phyloP scores from a whole-genome alignment of 2,888 invertebrate genomes.

The Cephus sareptanus region DNA sequence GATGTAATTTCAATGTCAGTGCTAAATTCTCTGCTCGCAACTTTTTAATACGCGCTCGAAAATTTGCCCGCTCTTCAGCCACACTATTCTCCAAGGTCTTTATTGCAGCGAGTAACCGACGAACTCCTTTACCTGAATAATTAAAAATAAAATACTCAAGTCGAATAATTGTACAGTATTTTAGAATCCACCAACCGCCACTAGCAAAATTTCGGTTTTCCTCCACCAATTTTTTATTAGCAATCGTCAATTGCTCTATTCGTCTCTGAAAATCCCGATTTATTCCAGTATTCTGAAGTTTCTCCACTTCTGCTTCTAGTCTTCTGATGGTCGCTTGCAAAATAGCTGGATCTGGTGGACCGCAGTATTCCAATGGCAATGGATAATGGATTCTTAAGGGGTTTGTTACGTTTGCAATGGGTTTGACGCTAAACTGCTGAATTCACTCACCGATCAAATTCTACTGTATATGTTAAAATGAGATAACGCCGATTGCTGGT shows the following conservation, averaged over 20 bases:
- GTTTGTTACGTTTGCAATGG: conserved; percentile 30
- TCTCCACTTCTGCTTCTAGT: conserved; percentile 66
- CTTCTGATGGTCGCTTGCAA: conserved; percentile 68
- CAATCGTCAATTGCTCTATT: conserved; percentile 43
- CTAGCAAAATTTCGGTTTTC: conserved; percentile 44
- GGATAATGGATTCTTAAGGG: conserved; percentile 68
- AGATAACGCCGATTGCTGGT: conserved; percentile 67
- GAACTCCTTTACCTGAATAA: conserved; percentile 41
- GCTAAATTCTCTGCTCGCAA: conserved; percentile 62
- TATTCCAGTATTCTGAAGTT: conserved; percentile 49
- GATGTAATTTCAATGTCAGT: conserved; percentile 54
- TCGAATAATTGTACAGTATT: background rate
- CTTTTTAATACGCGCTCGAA: conserved; percentile 63
- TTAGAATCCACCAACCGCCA: conserved; percentile 26
- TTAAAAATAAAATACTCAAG: background rate
- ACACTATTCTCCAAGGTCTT: conserved; percentile 65
- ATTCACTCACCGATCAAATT: conserved; percentile 67
- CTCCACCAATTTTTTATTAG: conserved; percentile 43
- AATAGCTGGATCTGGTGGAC: conserved; percentile 68
- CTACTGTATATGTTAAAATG: conserved; percentile 69
- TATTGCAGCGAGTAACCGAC: conserved; percentile 60
- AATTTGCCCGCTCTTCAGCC: conserved; percentile 62
- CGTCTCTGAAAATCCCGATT: conserved; percentile 52
- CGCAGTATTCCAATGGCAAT: conserved; percentile 69
- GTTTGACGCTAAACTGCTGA: conserved; percentile 18